These are phyloP conservation scores for Xestia rhomboidea DNA, from an alignment of 2,888 invertebrate species.

Conservation along the genomic window DNA sequence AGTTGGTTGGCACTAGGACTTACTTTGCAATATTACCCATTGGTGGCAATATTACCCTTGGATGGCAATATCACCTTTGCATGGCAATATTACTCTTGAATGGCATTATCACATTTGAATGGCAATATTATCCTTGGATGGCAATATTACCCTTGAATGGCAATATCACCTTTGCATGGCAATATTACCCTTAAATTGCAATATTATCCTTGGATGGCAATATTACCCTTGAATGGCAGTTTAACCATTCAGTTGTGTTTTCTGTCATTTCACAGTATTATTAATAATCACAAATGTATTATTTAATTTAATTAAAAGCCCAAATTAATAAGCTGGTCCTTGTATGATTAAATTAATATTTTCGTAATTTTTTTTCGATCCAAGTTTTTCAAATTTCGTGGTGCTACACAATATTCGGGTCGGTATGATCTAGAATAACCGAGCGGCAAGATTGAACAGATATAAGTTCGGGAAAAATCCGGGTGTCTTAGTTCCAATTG, in stretches of 20 bases:
- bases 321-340: conserved; percentile 59
- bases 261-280: conserved; percentile 41
- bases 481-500: not conserved
- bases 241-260: not conserved
- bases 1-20: too few relatives aligned
- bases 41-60: not conserved
- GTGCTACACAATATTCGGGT: not conserved
- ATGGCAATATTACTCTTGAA: not conserved
- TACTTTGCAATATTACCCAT: not conserved
- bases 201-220: not conserved
- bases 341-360: conserved; percentile 46
- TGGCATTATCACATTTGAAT: not conserved
- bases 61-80: not conserved
- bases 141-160: not conserved
- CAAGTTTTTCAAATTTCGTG: too few relatives aligned
- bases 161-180: not conserved
- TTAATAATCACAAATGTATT: conserved; percentile 27
- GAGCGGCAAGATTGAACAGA: not conserved
- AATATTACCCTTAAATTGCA: not conserved
- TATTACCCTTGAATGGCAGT: not conserved
- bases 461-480: not conserved
- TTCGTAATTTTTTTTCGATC: conserved; percentile 31
- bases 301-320: conserved; percentile 46
- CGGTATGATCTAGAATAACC: not conserved
- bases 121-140: not conserved